Conservation (phyloP, 2,113 vertebrate species). For the Gavia stellata region DNA sequence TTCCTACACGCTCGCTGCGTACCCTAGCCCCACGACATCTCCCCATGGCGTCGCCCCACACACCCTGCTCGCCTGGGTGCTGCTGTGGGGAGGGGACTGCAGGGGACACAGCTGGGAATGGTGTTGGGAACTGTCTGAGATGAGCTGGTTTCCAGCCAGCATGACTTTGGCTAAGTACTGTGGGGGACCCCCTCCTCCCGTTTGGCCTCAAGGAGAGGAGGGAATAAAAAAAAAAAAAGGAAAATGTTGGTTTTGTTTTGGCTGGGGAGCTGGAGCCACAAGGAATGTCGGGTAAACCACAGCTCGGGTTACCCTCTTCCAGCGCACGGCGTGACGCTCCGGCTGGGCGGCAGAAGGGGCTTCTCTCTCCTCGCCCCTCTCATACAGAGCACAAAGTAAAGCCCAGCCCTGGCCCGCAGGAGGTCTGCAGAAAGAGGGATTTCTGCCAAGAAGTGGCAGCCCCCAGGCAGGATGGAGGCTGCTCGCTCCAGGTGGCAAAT, state of each 20-base stretch:
- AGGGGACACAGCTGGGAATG: neutral
- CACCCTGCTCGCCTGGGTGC: neutral
- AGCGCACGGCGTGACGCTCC: constrained; percentile 35
- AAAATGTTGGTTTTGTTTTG: constrained; percentile 62
- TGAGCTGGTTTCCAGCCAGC: neutral
- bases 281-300: constrained; percentile 59
- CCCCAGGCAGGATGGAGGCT: neutral
- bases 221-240: constrained; percentile 4
- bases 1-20: rapidly evolving
- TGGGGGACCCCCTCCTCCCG: neutral
- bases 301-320: constrained; percentile 66
- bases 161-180: neutral
- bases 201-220: constrained; percentile 53
- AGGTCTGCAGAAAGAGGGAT: neutral
- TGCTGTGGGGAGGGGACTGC: neutral
- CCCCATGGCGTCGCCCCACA: rapidly evolving
- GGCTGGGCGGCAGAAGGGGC: constrained; percentile 56
- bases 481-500: neutral
- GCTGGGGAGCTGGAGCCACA: constrained; percentile 49
- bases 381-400: neutral
- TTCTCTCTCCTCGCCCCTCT: constrained; percentile 42
- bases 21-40: rapidly evolving
- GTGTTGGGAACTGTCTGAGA: neutral
- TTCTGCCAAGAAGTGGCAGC: neutral
- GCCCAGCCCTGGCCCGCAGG: neutral